phyloP scores from a whole-genome alignment of 2,888 invertebrate genomes.

The Saturnia japonica region DNA sequence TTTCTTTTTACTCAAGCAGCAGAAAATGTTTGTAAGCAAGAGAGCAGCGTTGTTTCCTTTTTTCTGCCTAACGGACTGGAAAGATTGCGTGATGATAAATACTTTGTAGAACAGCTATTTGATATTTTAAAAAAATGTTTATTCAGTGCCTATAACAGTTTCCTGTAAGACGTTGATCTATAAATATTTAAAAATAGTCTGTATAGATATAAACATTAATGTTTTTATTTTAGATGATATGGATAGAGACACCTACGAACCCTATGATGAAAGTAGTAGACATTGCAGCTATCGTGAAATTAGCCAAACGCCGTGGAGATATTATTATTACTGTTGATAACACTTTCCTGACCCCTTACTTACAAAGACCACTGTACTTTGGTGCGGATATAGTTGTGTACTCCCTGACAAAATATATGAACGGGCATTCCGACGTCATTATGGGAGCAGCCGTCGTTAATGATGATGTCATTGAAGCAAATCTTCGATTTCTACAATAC shows the following conservation, averaged over 20 bases:
- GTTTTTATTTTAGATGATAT: constrained; percentile 85
- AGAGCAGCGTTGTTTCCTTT: too few species aligned
- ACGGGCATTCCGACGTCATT: constrained; percentile 98
- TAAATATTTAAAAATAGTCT: neutral
- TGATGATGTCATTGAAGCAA: constrained; percentile 85
- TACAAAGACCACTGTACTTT: constrained; percentile 93
- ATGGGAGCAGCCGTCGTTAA: constrained; percentile 95
- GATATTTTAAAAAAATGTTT: too few species aligned
- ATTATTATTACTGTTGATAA: constrained; percentile 94
- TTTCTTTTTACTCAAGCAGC: neutral
- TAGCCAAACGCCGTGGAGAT: constrained; percentile 77
- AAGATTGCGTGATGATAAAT: too few species aligned
- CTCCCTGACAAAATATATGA: constrained; percentile 98
- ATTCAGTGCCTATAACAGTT: neutral
- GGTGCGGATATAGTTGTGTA: constrained; percentile 96
- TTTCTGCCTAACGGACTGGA: too few species aligned
- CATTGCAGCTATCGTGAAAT: constrained; percentile 86
- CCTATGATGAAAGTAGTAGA: constrained; percentile 95
- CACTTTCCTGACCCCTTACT: constrained; percentile 96
- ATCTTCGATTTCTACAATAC: constrained; percentile 93
- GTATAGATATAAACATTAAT: neutral
- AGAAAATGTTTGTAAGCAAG: too few species aligned
- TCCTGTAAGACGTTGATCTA: neutral
- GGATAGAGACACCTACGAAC: constrained; percentile 98
- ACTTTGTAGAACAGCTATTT: too few species aligned